Evolutionary conservation across 2,797 vertebrate genomes (phyloP).

Genomic region (Nyctibius grandis): DNA sequence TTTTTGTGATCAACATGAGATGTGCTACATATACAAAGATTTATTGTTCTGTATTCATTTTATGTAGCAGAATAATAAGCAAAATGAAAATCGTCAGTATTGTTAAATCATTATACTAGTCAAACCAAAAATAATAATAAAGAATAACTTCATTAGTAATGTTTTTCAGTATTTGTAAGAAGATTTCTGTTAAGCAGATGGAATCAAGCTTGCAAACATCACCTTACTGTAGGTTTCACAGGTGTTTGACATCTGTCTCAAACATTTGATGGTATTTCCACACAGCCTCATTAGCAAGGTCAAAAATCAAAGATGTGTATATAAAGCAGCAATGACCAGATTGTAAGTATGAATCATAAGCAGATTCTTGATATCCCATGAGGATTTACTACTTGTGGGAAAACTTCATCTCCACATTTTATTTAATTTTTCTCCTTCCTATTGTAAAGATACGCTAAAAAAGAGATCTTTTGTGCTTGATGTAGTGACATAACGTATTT

Average conservation of each 20-base stretch:
- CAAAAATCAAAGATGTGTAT: not conserved
- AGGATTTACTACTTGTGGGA: not conserved
- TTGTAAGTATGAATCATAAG: not conserved
- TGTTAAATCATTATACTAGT: not conserved
- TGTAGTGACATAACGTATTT: not conserved
- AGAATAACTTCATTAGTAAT: not conserved
- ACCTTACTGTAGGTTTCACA: not conserved
- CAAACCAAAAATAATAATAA: not conserved
- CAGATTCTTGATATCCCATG: not conserved
- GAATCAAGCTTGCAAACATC: not conserved
- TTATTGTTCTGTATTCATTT: not conserved
- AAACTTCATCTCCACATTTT: not conserved
- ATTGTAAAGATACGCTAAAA: not conserved
- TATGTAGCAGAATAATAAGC: not conserved
- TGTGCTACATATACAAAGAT: not conserved
- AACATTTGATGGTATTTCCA: not conserved
- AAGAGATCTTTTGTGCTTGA: not conserved
- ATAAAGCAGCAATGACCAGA: not conserved
- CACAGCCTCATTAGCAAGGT: not conserved
- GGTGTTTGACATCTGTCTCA: not conserved
- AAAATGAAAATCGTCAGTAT: not conserved
- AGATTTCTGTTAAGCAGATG: not conserved
- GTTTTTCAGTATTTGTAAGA: not conserved
- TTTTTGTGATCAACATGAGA: not conserved
- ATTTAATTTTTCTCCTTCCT: not conserved